Conservation (phyloP, 2,113 vertebrate species). For the Tauraco erythrolophus region DNA sequence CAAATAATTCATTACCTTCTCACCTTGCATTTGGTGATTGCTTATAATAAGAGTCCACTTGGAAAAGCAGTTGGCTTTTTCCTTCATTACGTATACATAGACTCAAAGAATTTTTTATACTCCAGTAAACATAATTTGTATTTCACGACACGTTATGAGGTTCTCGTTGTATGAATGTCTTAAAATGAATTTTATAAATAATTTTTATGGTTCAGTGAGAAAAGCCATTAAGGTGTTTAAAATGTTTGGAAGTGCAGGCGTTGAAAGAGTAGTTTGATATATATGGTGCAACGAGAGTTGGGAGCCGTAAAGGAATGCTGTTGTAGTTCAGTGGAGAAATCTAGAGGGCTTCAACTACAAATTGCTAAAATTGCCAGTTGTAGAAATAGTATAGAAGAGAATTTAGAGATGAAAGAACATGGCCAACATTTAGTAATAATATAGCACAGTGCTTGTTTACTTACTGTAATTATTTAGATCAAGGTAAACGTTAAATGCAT, state of each 20-base stretch:
- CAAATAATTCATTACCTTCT: slow-evolving; percentile 60
- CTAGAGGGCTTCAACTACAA: background rate
- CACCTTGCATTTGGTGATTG: slow-evolving; percentile 43
- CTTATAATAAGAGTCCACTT: slow-evolving; percentile 41
- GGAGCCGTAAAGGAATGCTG: slow-evolving; percentile 17
- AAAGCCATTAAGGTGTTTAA: slow-evolving; percentile 77
- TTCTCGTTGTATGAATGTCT: slow-evolving; percentile 65
- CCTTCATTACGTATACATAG: slow-evolving; percentile 70
- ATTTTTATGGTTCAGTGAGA: slow-evolving; percentile 74
- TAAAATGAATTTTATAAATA: slow-evolving; percentile 77
- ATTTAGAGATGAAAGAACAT: background rate
- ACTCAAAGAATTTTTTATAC: slow-evolving; percentile 63
- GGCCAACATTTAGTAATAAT: background rate
- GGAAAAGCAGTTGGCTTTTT: slow-evolving; percentile 49
- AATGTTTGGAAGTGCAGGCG: slow-evolving; percentile 70
- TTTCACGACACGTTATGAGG: slow-evolving; percentile 62
- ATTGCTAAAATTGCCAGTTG: background rate
- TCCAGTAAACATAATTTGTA: slow-evolving; percentile 72
- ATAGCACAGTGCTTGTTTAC: background rate
- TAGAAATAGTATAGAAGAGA: background rate
- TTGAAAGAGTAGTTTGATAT: slow-evolving; percentile 70
- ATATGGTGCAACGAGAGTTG: slow-evolving; percentile 47
- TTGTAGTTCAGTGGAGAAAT: slow-evolving; percentile 21
- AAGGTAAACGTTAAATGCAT: background rate
- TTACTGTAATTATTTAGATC: background rate